Conservation (phyloP, 2,797 vertebrate genomes). For the Malacoctenus gilli region DNA sequence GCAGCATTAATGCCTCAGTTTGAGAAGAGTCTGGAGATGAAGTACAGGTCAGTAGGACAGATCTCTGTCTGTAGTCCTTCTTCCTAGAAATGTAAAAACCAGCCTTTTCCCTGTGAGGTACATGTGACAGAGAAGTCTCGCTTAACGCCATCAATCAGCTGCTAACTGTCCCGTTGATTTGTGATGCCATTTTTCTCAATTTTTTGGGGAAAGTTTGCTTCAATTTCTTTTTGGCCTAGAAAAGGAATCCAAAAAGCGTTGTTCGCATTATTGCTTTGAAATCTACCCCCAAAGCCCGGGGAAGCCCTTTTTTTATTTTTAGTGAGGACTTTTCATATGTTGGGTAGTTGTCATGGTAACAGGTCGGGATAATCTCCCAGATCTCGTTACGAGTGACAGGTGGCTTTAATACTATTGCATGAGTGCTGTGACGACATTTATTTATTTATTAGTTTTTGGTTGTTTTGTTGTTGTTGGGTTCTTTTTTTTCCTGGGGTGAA, state of each 20-base stretch:
- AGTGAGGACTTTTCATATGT: constrained; percentile 28
- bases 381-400: constrained; percentile 34
- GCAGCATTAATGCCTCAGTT: too few species aligned
- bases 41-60: too few species aligned
- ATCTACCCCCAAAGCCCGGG: constrained; percentile 6
- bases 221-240: not conserved
- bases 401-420: constrained; percentile 23
- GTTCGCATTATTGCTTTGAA: constrained; percentile 9
- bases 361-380: constrained; percentile 20
- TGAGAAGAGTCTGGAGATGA: too few species aligned
- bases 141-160: too few species aligned
- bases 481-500: constrained; percentile 5
- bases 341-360: constrained; percentile 51
- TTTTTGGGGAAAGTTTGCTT: constrained; percentile 5
- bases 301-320: constrained; percentile 53
- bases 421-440: not conserved
- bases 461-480: too few species aligned
- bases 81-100: too few species aligned
- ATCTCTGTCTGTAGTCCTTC: too few species aligned
- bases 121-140: too few species aligned
- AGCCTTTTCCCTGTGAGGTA: too few species aligned
- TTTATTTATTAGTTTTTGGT: too few species aligned
- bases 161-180: too few species aligned
- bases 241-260: constrained; percentile 1
- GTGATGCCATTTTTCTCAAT: too few species aligned